phyloP scores from a whole-genome alignment of 1,140 invertebrate genomes.

The Atopsyche davidsoni region DNA sequence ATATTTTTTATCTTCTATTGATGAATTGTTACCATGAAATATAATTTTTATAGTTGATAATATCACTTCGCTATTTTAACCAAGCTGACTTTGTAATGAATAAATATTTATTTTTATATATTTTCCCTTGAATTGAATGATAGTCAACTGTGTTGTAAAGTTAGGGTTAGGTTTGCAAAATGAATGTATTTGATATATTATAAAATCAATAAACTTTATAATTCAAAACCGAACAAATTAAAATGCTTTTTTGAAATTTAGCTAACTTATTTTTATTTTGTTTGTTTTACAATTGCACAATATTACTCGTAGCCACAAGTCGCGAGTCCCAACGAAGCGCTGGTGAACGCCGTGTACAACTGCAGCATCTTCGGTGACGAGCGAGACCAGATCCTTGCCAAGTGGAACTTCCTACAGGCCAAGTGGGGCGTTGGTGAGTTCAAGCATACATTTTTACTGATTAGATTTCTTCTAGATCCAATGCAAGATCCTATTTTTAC shows the following conservation, averaged over 20 bases:
- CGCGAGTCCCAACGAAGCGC: conserved; percentile 59
- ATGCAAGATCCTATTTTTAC: conserved; percentile 30
- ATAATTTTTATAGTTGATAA: no score
- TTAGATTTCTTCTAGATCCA: conserved; percentile 6
- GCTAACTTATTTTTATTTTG: no score
- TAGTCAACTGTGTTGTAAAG: no score
- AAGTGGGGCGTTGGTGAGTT: conserved; percentile 76
- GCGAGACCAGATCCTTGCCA: conserved; percentile 81
- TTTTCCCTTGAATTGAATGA: no score
- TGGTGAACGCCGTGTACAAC: conserved; percentile 73
- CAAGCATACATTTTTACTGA: no score
- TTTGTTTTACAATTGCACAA: conserved; percentile 41
- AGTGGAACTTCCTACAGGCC: conserved; percentile 91
- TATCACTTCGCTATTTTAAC: no score
- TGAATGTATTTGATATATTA: not conserved
- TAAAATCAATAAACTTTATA: not conserved
- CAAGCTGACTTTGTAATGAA: no score
- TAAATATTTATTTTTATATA: no score
- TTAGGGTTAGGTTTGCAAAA: no score
- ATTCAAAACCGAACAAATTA: no score
- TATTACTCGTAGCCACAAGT: conserved; percentile 51
- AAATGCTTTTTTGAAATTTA: no score
- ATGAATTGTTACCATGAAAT: no score
- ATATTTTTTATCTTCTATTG: not conserved
- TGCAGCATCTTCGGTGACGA: conserved; percentile 89